Percentiles rank a stretch among this genome's conserved stretches.
Evolutionary conservation across 2,113 vertebrate genomes (phyloP).

Genomic region (Calypte anna): DNA sequence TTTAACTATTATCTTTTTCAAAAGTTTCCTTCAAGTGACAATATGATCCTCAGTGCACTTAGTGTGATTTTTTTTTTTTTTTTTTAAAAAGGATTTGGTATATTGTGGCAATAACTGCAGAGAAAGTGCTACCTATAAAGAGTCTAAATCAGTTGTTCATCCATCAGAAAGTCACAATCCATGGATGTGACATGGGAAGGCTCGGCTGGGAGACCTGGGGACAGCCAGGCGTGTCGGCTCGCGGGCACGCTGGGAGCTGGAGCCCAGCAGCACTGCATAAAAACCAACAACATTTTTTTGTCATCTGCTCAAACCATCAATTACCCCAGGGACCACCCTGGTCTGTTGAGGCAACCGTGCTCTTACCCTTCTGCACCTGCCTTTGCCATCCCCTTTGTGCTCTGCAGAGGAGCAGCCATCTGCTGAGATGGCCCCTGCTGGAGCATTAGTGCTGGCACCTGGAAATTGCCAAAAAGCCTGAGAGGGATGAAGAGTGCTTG

Average conservation of each 20-base stretch:
- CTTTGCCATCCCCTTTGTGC: background rate
- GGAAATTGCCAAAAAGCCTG: background rate
- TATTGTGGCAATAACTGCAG: conserved; percentile 56
- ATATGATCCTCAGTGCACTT: background rate
- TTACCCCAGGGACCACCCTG: background rate
- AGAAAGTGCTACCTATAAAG: background rate
- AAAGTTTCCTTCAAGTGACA: conserved; percentile 22
- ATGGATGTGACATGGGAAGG: background rate
- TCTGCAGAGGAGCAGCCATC: accelerated
- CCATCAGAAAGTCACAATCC: conserved; percentile 32
- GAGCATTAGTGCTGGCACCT: accelerated
- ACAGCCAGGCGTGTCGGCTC: background rate
- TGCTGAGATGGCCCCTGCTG: accelerated
- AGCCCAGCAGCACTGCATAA: background rate
- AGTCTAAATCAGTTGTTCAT: conserved; percentile 28
- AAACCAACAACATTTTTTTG: background rate
- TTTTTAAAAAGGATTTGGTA: background rate
- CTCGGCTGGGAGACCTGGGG: background rate
- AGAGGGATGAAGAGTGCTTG: background rate
- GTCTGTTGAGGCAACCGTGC: accelerated
- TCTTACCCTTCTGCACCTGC: background rate
- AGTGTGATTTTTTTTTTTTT: background rate
- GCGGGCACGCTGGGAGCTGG: background rate
- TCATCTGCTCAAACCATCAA: background rate
- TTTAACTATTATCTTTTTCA: conserved; percentile 62